Base-by-base conservation (phyloP, 2,888 invertebrate genomes). In the Dascillus cervinus region DNA sequence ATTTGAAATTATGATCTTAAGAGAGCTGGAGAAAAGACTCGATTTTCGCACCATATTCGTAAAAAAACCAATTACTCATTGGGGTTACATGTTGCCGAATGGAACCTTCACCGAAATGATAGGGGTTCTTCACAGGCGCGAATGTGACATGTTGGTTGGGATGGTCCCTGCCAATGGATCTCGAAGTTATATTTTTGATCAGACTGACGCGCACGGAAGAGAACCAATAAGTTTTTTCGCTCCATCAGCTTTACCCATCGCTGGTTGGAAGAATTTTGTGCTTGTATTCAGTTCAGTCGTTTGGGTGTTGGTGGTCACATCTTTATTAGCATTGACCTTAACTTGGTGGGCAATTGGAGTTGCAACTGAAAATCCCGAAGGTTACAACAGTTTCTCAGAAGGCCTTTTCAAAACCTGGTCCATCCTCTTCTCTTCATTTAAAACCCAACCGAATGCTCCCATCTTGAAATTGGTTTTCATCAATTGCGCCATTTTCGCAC, bases 121-220 rank as follows among this genome's bases (percentile, higher is more conserved):
- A 9, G 9, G 11, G n/a, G 14, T 29, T 8, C 11, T 44, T 0
- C 45, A 56, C 2, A 44, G 56, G 1, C 61, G 58, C 33, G 53
- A 39, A 22, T 46, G 70, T 3, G 69, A 75, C 35, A 54, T 76
- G 3, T 60, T 75, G n/a, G 46, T 75, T 11, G 77, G 77, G 3
- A 75, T 73, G 3, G 70, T 72, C 37, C 73, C 67, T 55, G 70
- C 75, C 3, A 76, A 77, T 46, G 65, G 66, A 26, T 72, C 73
- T 37, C 69, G 75, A 0, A 66, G 69, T 11, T 65, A 70, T 41
- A 69, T 69, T 40, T 77, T 77, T 49, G 73, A 71, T 48, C 64
- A 64, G 10, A 72, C 71, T 20, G 54, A 62, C 4, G 56, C 68
- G 2, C 75, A 77, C 50, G 60, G 75, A 17, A 56, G 64, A 3